Evolutionary conservation across 2,888 invertebrate species (phyloP), one percentile per base, ranked within the genome.

Genomic region (Lacanobia oleracea): DNA sequence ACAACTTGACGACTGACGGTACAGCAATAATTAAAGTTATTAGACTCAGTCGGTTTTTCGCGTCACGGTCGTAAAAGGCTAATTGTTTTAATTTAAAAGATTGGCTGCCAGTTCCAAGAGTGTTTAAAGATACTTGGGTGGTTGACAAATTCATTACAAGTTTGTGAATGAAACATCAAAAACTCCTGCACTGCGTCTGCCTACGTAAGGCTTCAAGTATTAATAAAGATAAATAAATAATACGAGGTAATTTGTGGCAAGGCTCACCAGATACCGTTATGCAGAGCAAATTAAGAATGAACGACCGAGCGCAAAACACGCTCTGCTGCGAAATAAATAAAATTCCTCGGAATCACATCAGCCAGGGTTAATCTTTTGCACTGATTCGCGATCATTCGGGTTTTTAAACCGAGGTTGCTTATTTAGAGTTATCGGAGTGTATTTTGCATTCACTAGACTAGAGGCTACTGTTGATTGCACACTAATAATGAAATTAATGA

Each of bases 191-290:
- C 43, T 57, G 53, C 54, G 59, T 43, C 59, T 40, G 21, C 12
- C 33, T 18, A 56, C 56, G 45, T 51, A 59, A 60, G 59, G 12
- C 12, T 9, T 59, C 23, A 60, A 40, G 40, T 63, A 43, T 79
- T 63, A 74, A 48, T 51, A 56, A 72, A 71, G 18, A 68, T 68
- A 65, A 70, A 77, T 68, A 75, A 78, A 68, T 72, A 69, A 67
- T 67, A 80, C 59, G 48, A 75, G 54, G 68, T 71, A 81, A 84
- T 72, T 75, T 75, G 75, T 71, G 74, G 76, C 74, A 75, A 78
- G 82, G 65, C 71, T 78, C 67, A 69, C 65, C 72, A 74, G 70
- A 77, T 73, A 81, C 86, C 86, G 84, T 84, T 84, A 86, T 75
- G 56, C 75, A 67, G 71, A 57, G 57, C 75, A 81, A 86, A 86